Conservation (phyloP, 1,140 invertebrate species). For the Oncopeltus fasciatus region DNA sequence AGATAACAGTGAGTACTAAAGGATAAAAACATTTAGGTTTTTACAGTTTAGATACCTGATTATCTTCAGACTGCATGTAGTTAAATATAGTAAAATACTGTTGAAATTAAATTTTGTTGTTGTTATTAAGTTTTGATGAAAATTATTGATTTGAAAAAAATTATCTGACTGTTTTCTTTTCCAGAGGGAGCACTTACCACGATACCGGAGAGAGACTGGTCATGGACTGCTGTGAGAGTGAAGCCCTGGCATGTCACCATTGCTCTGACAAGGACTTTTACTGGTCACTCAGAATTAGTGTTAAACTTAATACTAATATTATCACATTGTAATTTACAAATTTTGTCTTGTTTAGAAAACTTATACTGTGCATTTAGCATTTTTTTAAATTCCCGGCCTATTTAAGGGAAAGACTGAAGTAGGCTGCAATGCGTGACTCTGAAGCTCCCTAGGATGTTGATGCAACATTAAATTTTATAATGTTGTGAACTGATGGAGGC, state of each 20-base stretch:
- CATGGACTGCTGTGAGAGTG: slow-evolving; percentile 9
- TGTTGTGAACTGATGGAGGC: too few species aligned
- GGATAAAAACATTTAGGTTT: too few species aligned
- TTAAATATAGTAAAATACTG: not conserved
- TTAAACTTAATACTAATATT: too few species aligned
- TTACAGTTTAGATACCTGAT: too few species aligned
- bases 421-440: too few species aligned
- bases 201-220: slow-evolving; percentile 13
- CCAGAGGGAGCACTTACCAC: not conserved
- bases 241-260: not conserved
- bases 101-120: not conserved
- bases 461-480: too few species aligned
- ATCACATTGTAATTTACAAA: not conserved
- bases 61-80: not conserved
- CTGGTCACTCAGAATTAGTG: not conserved
- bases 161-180: not conserved
- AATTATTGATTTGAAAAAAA: not conserved
- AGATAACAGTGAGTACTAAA: too few species aligned
- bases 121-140: not conserved
- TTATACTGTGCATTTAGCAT: not conserved
- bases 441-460: too few species aligned
- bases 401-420: not conserved
- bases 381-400: not conserved
- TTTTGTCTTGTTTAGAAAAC: not conserved
- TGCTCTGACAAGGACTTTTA: not conserved